phyloP scores from a whole-genome alignment of 2,797 vertebrate species.

The Eulemur rubriventer region DNA sequence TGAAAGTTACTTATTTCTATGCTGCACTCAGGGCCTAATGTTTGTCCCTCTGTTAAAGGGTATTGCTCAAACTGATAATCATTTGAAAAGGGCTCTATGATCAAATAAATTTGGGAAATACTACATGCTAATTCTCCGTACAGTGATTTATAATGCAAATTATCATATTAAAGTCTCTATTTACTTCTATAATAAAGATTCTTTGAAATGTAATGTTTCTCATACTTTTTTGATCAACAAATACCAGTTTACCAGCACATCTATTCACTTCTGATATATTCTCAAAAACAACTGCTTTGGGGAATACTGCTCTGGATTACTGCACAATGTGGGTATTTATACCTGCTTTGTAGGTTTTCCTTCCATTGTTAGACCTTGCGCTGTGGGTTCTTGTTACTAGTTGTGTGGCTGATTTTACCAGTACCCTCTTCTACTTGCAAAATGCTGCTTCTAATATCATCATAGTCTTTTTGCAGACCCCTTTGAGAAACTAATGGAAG shows the following conservation, averaged over 20 bases:
- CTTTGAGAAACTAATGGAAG: neutral
- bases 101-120: constrained; percentile 17
- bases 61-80: neutral
- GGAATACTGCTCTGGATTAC: neutral
- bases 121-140: neutral
- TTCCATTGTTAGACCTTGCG: neutral
- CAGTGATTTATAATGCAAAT: neutral
- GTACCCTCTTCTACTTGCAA: neutral
- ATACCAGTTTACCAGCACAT: neutral
- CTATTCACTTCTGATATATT: neutral
- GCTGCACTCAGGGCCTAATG: neutral
- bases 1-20: constrained; percentile 13
- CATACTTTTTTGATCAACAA: neutral
- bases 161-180: neutral
- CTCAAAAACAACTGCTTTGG: neutral
- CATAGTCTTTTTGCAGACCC: neutral
- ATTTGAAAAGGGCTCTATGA: constrained; percentile 18
- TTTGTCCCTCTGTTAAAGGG: neutral
- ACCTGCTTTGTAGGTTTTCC: neutral
- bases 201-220: neutral
- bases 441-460: neutral
- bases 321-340: too few relatives aligned
- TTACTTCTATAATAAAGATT: neutral
- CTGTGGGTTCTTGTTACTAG: neutral
- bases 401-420: neutral